Evolutionary conservation across 2,888 invertebrate species (phyloP).

Genomic region (Amphipyra tragopoginis): DNA sequence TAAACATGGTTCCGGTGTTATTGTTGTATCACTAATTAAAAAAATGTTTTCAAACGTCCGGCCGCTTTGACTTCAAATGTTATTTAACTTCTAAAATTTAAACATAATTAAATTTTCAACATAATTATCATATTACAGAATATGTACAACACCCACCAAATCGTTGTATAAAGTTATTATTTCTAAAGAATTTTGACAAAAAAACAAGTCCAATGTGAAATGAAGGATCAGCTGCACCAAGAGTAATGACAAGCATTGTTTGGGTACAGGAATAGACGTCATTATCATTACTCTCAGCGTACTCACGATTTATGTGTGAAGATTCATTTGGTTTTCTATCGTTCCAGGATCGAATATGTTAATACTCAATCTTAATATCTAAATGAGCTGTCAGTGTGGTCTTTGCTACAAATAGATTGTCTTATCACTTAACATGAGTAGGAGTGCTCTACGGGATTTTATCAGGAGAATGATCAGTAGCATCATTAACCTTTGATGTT

Average conservation of each 20-base stretch:
- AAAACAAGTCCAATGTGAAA: too few species aligned
- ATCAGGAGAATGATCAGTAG: too few species aligned
- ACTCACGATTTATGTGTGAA: slow-evolving; percentile 28
- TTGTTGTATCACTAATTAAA: slow-evolving; percentile 5
- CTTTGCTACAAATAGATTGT: slow-evolving; percentile 1
- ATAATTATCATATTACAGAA: too few species aligned
- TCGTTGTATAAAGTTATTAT: too few species aligned
- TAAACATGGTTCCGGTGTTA: background rate
- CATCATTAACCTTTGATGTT: too few species aligned
- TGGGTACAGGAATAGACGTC: slow-evolving; percentile 19
- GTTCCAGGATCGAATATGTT: slow-evolving; percentile 17
- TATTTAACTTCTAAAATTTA: too few species aligned
- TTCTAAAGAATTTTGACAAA: too few species aligned
- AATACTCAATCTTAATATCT: slow-evolving; percentile 29
- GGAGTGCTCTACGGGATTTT: too few species aligned
- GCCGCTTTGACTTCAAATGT: too few species aligned
- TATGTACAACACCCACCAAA: too few species aligned
- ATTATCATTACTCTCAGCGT: slow-evolving; percentile 12
- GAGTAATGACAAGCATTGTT: background rate
- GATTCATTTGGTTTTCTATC: slow-evolving; percentile 49
- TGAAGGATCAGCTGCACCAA: too few species aligned
- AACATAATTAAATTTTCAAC: too few species aligned
- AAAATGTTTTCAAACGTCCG: background rate
- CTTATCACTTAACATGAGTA: background rate
- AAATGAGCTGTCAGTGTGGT: slow-evolving; percentile 26